Evolutionary conservation across 2,888 invertebrate genomes (phyloP), one percentile per base, ranked within the genome.

Genomic region (Blastobasis lacticolella): DNA sequence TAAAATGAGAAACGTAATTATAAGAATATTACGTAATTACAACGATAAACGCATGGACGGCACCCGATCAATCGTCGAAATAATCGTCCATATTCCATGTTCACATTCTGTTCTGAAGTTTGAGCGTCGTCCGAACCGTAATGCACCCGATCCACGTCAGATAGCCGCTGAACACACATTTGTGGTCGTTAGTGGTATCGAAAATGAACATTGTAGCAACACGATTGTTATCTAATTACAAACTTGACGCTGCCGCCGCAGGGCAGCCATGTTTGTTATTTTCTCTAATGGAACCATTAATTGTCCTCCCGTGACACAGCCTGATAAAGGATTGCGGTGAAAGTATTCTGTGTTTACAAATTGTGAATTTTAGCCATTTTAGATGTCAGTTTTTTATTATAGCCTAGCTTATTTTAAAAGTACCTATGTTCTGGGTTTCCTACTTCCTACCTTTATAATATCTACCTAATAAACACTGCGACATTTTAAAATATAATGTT

Each of bases 211-310:
- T 65, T 68, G 66, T 59, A 51, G 59, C 61, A 55, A 69, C 69
- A 78, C 73, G 81, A 86, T 85, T 73, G 81, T 83, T 80, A 86
- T 83, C 83, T 82, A 81, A 82, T 85, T 85, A 86, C 78, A 70
- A 78, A 78, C 71, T 78, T 75, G 80, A 75, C 71, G 73, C 69
- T 66, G 64, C 67, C 64, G 73, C 64, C 81, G 76, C 81, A 71
- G 75, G 83, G 81, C 75, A 62, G 51, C 38, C 57, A 9, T 72
- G 69, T 62, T 59, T 66, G 69, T 72, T 80, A 75, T 75, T 74
- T 71, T 66, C 68, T 76, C 68, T 75, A 78, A 78, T 78, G 75
- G 74, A 69, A 69, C 69, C 68, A 72, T 77, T 72, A 73, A 71
- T 78, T 71, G 69, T 51, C 64, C 62, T 66, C 71, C 60, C 63